Evolutionary conservation across 2,113 vertebrate genomes (phyloP), one percentile per base, ranked within the genome.

Genomic region (Aviceda subcristata): DNA sequence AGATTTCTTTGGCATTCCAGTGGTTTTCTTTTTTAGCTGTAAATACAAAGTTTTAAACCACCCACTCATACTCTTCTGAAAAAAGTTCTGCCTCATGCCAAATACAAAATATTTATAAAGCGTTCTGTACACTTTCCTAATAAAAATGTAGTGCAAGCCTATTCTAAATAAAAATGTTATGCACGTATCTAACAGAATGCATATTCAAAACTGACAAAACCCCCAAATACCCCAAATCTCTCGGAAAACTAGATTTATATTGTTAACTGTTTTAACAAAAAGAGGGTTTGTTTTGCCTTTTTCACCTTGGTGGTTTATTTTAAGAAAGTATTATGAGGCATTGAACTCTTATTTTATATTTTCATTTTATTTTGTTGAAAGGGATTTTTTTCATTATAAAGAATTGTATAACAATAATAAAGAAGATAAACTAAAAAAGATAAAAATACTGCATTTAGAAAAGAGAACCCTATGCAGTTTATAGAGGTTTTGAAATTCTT

Each of bases 181-280:
- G 3, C 7, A 18, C 17, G 7, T 39, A 9, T 36, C 48, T 64
- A n/a, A 39, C 2, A 36, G 13, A 66, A 38, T 15, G 4, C 19
- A 32, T 45, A 9, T 14, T 2, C 6, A 48, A 43, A 90, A 46
- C 6, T n/a, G 21, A 53, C 13, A 66, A 68, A 45, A 3, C 1
- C 1, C 4, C 1, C 4, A 76, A 59, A n/a, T 24, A 20, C 1
- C 16, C 15, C 1, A 74, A 57, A 57, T 36, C 48, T 73, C 2
- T 45, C 78, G 17, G 3, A 46, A 79, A 80, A 60, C 5, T 79
- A 29, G 1, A 38, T 45, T 23, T 27, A 29, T 23, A 23, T 20
- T 81, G 78, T 86, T 63, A 45, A 27, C 15, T 71, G 19, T 12
- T 12, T 64, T 38, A 74, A 69, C 27, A 60, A 69, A 59, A 69